phyloP scores from a whole-genome alignment of 2,888 invertebrate species.

The Griposia aprilina region DNA sequence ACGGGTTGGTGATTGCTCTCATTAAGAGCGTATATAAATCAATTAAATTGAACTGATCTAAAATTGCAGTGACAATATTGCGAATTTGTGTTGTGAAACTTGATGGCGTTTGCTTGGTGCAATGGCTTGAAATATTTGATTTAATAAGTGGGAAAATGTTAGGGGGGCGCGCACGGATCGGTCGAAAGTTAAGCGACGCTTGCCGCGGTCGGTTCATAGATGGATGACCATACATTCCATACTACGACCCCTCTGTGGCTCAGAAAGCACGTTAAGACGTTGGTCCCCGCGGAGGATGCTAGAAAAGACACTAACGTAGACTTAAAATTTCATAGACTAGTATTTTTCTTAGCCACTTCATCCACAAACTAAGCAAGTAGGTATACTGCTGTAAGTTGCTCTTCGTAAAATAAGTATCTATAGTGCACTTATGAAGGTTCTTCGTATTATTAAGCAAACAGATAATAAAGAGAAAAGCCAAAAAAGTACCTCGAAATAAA shows the following conservation, averaged over 20 bases:
- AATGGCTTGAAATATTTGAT: background rate
- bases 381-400: background rate
- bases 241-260: background rate
- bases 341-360: background rate
- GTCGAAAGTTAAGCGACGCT: background rate
- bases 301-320: background rate
- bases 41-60: constrained; percentile 49
- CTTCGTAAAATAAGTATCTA: background rate
- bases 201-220: background rate
- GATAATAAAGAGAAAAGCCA: background rate
- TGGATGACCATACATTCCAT: background rate
- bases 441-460: background rate
- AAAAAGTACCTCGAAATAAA: background rate
- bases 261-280: background rate
- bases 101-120: constrained; percentile 1
- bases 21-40: constrained; percentile 61
- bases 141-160: background rate
- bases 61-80: constrained; percentile 56
- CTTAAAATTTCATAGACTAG: background rate
- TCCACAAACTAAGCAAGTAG: background rate
- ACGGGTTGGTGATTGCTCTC: constrained; percentile 40
- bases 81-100: constrained; percentile 33
- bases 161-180: background rate
- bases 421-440: background rate
- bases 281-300: background rate